Evolutionary conservation across 64 coral and sea anemone genomes (phyloP).

Genomic region (Montipora efflorescens): DNA sequence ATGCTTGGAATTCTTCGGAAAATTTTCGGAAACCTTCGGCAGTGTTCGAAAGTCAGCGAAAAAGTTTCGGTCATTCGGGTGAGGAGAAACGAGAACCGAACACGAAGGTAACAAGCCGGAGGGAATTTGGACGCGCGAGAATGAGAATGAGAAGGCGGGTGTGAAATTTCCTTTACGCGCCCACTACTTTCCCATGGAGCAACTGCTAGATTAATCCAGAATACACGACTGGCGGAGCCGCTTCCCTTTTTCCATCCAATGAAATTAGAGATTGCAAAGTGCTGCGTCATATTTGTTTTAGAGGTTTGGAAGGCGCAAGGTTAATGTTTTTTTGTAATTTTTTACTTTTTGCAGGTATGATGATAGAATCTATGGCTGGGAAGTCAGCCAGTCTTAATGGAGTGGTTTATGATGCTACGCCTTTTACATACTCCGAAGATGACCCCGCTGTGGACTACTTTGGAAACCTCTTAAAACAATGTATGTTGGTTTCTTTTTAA

Average conservation of each 20-base stretch:
- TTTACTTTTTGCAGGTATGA: slow-evolving; percentile 82
- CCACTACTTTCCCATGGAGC: too few species aligned
- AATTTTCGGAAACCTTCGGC: too few species aligned
- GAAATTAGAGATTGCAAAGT: too few species aligned
- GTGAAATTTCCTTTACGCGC: too few species aligned
- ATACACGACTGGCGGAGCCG: slow-evolving; percentile 77
- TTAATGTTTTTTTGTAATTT: neutral
- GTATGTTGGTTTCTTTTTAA: slow-evolving; percentile 20
- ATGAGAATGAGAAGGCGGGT: too few species aligned
- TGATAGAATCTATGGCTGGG: slow-evolving; percentile 98
- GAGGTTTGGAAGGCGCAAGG: neutral
- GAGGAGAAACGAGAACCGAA: too few species aligned
- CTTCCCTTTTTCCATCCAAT: neutral
- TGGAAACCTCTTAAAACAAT: slow-evolving; percentile 86
- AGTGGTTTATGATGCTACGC: slow-evolving; percentile 94
- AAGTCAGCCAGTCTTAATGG: slow-evolving; percentile 91
- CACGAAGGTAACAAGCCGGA: too few species aligned
- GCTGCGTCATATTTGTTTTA: neutral
- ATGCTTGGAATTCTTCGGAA: too few species aligned
- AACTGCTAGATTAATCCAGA: too few species aligned
- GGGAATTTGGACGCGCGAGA: too few species aligned
- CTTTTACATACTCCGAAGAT: slow-evolving; percentile 94
- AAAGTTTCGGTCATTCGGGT: too few species aligned
- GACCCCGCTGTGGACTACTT: slow-evolving; percentile 96
- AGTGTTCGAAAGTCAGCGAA: too few species aligned